Evolutionary conservation across 2,797 vertebrate species (phyloP), one percentile per base, ranked within the genome.

Genomic region (Liparis tanakae): DNA sequence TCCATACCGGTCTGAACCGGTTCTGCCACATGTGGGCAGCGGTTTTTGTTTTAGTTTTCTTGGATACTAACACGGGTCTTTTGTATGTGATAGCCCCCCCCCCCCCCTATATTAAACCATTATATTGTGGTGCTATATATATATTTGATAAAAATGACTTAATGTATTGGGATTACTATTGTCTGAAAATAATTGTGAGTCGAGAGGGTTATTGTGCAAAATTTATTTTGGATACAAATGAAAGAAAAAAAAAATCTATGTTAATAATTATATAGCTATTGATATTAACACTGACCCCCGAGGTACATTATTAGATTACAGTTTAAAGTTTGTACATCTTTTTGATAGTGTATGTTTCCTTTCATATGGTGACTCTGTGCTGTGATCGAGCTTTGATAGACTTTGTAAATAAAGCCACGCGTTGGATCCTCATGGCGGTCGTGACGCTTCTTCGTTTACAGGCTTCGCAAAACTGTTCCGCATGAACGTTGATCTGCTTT

Each of bases 111-210:
- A 92, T 90, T 95, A 93, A 93, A 96, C 95, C 95, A 96, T 96
- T 96, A 96, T 97, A 97, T 92, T 77, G 97, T 98, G 97, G 97
- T 99, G 97, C 96, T 98, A 97, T 97, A 90, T 97, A 90, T 96
- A 91, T 96, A 97, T 97, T 96, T 97, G 95, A 96, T 97, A 96
- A 94, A 83, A 89, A 96, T 94, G 50, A 95, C 94, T 95, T 96
- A 96, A 93, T 93, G 94, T 96, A 94, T 95, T 95, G 95, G 94
- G 94, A 95, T 95, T 96, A 95, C 93, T 95, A 96, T 95, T 96
- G 96, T 95, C 84, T 95, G 95, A 96, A 96, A 96, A 96, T 96
- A 96, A 96, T 96, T 95, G 93, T 89, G 91, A 91, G 84, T 89
- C 90, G 78, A 90, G 89, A 91, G 85, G 95, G 93, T 93, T 95